Evolutionary conservation across 2,888 invertebrate species (phyloP).

Genomic region (Hyppa rectilinea): DNA sequence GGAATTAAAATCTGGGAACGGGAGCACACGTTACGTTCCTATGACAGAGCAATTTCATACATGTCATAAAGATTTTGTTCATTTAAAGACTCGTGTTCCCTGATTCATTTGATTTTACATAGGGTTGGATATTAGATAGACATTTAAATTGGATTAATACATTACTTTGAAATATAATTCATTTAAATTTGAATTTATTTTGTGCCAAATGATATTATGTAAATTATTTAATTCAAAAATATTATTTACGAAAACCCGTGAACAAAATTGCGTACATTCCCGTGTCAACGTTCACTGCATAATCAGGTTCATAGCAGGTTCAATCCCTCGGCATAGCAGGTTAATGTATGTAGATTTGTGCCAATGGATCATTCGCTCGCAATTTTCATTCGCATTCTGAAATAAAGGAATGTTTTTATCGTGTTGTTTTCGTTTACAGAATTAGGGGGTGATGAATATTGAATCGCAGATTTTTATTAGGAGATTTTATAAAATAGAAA

Average conservation of each 20-base stretch:
- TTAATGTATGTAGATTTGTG: constrained; percentile 58
- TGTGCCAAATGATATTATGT: not conserved
- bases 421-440: constrained; percentile 43
- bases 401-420: constrained; percentile 50
- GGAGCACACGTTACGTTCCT: constrained; percentile 8
- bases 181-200: not conserved
- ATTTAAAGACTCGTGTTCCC: not conserved
- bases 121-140: not conserved
- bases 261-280: constrained; percentile 34
- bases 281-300: constrained; percentile 47
- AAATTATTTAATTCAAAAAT: constrained; percentile 9
- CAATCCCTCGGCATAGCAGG: constrained; percentile 46
- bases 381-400: constrained; percentile 46
- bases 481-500: not conserved
- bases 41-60: constrained; percentile 33
- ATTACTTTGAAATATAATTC: not conserved
- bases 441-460: constrained; percentile 39
- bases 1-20: constrained; percentile 30
- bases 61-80: constrained; percentile 7
- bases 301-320: constrained; percentile 48
- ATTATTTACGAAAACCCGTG: not conserved
- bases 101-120: not conserved
- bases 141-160: not conserved
- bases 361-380: constrained; percentile 55
- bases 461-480: constrained; percentile 28